Base-by-base conservation (phyloP, 2,113 vertebrate species). In the Callipepla squamata region DNA sequence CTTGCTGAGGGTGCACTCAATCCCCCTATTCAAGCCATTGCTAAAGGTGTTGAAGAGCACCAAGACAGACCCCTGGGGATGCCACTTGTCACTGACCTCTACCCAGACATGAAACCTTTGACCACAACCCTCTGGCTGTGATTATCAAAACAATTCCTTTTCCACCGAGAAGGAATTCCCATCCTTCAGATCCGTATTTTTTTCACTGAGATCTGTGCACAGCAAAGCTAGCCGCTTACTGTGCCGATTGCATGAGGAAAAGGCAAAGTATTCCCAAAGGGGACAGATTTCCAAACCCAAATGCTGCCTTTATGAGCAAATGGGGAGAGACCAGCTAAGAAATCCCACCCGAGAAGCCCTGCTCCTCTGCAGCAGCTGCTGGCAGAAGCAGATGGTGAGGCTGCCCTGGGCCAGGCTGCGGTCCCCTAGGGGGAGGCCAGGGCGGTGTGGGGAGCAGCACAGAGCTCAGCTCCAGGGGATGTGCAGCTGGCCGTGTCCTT, bases 301-400 rank as follows among this genome's bases (percentile, higher is more conserved):
- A 15, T 0, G 0, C 36, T 73, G 88, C 58, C 74, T 69, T 48
- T 73, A 13, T 51, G 70, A 55, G 73, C 67, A 82, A 40, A 84
- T 11, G 61, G 66, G 87, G 84, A 79, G 77, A 82, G 77, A 79
- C 28, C 76, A 53, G 82, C 65, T 70, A 34, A 18, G 53, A 92
- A 79, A 66, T 81, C 42, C 50, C 0, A 1, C 53, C 58, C 11
- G 61, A 80, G 87, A 51, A 81, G 83, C 28, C 26, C 44, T 80
- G 65, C 65, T 85, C 77, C 13, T 55, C 23, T 59, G 66, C 45
- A 86, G 81, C 8, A 47, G 19, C 72, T 81, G 68, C 78, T 84
- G 26, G 4, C 79, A 48, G 89, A 62, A 74, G 2, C 59, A 90
- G 77, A 62, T 68, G 89, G 85, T 3, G 2, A 34, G 67, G 81